These are phyloP conservation scores for Ophraella communa DNA, from an alignment of 2,888 invertebrate species.

Conservation along the genomic window DNA sequence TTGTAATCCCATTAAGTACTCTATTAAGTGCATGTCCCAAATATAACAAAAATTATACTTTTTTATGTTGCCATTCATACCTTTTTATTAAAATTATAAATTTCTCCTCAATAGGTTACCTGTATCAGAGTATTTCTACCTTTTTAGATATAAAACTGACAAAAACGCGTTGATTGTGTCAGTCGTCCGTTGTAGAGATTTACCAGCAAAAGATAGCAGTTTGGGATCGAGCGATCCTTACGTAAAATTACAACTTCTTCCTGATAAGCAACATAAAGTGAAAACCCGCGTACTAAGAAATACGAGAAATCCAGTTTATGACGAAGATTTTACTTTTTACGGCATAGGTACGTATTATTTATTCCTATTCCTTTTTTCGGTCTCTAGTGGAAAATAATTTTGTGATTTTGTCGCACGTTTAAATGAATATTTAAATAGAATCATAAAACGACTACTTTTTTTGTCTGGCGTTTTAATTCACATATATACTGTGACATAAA, in stretches of 20 bases:
- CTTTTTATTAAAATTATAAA: too few species aligned
- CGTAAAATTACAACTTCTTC: slow-evolving; percentile 95
- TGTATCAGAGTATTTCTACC: neutral
- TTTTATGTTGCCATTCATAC: too few species aligned
- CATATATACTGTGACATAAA: too few species aligned
- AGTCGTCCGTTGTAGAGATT: slow-evolving; percentile 86
- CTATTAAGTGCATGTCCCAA: too few species aligned
- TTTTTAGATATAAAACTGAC: slow-evolving; percentile 82
- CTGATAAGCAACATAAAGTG: slow-evolving; percentile 97
- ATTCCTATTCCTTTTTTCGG: neutral
- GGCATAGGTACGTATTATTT: slow-evolving; percentile 67
- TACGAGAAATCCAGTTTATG: slow-evolving; percentile 95
- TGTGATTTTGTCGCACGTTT: neutral
- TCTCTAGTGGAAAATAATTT: slow-evolving; percentile 1
- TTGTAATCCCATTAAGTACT: too few species aligned
- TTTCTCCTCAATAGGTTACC: too few species aligned
- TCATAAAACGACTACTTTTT: neutral
- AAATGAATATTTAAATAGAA: slow-evolving; percentile 2
- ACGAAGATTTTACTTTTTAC: slow-evolving; percentile 99
- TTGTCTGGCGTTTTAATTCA: too few species aligned
- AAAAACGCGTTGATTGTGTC: slow-evolving; percentile 91
- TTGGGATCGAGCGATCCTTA: slow-evolving; percentile 92
- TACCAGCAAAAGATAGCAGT: slow-evolving; percentile 84
- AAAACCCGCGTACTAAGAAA: slow-evolving; percentile 84
- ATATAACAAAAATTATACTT: too few species aligned